These are phyloP conservation scores for Grammomys dolichurus DNA, from an alignment of 2,113 vertebrate genomes.

Conservation along the genomic window DNA sequence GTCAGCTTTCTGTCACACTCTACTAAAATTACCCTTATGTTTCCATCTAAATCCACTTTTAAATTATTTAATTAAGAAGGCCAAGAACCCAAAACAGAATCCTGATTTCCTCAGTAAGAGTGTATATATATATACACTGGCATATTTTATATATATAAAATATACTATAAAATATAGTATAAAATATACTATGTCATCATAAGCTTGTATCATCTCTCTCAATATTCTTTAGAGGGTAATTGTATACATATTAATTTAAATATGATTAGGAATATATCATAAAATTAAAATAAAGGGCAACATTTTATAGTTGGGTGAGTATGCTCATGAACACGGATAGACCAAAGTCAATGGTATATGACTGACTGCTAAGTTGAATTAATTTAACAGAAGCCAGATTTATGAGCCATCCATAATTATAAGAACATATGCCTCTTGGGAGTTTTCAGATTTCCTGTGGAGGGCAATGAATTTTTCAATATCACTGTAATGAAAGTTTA, in stretches of 20 bases:
- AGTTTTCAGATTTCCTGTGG: constrained; percentile 60
- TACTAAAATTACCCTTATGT: background rate
- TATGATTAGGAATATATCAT: background rate
- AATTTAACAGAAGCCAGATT: constrained; percentile 63
- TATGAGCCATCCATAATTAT: constrained; percentile 66
- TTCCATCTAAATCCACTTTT: background rate
- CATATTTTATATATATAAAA: no score
- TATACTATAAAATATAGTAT: no score
- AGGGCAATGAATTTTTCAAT: constrained; percentile 65
- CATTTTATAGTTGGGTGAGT: background rate
- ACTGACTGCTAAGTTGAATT: constrained; percentile 60
- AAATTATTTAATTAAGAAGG: background rate
- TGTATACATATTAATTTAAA: background rate
- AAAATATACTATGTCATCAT: background rate
- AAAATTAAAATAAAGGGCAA: constrained; percentile 47
- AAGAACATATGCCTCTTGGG: constrained; percentile 41
- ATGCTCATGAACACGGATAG: background rate
- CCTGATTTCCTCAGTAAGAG: background rate
- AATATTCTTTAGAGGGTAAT: background rate
- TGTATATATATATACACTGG: no score
- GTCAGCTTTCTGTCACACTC: background rate
- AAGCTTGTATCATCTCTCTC: background rate
- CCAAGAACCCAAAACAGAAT: background rate
- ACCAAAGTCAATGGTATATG: constrained; percentile 30
- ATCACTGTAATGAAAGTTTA: constrained; percentile 66